These are phyloP conservation scores for Penelope pileata DNA, from an alignment of 2,113 vertebrate species.

Conservation along the genomic window DNA sequence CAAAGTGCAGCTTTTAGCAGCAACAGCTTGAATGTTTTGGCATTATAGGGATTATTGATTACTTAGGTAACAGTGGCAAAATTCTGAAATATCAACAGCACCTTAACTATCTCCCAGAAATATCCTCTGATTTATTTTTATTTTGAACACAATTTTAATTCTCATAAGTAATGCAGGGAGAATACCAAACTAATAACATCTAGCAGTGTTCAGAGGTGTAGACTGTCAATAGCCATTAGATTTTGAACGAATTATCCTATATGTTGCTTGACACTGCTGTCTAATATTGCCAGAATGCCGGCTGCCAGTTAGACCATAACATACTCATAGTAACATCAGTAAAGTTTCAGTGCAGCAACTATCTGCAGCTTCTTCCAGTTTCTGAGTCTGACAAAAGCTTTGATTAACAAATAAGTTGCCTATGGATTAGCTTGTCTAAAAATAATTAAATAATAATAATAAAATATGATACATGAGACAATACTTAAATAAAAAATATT, in stretches of 20 bases:
- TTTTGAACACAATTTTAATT: slow-evolving; percentile 1
- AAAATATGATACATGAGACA: not conserved
- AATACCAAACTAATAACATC: not conserved
- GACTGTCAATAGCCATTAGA: not conserved
- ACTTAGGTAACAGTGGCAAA: not conserved
- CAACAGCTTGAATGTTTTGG: not conserved
- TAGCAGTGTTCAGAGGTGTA: not conserved
- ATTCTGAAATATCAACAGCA: not conserved
- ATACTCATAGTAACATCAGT: not conserved
- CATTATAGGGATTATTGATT: not conserved
- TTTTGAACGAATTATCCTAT: not conserved
- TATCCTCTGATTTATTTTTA: not conserved
- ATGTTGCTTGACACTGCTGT: not conserved
- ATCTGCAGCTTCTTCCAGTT: not conserved
- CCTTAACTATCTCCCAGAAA: not conserved
- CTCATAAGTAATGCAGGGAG: not conserved
- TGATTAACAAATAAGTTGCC: not conserved
- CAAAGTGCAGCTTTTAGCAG: not conserved
- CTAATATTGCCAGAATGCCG: not conserved
- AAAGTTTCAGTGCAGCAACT: not conserved
- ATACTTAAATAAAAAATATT: not conserved
- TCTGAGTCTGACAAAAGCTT: not conserved
- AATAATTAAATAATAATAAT: not conserved
- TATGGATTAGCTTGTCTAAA: not conserved
- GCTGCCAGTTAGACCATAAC: not conserved